A percentile compares a stretch with the other conserved stretches of the same genome.
Evolutionary conservation across 1,140 invertebrate species (phyloP).

Genomic region (Macrocentrus cingulum): DNA sequence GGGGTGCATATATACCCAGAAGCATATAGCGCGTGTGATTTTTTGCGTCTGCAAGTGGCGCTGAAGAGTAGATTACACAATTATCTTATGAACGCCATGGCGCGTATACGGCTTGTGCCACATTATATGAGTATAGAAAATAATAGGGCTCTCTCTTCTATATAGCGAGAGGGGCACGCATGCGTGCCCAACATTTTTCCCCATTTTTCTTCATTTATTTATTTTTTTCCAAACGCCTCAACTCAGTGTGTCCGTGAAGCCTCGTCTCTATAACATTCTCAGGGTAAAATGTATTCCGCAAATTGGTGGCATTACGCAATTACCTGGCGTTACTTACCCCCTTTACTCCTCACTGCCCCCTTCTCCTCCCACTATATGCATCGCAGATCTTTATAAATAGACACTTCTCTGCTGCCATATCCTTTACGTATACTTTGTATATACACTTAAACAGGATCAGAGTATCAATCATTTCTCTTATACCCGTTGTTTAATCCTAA

Average conservation of each 20-base stretch:
- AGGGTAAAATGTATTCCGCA: conserved; percentile 28
- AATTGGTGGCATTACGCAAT: conserved; percentile 48
- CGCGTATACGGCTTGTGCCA: conserved; percentile 35
- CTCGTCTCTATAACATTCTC: neutral
- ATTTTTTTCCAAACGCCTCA: neutral
- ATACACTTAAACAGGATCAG: neutral
- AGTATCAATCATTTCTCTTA: neutral
- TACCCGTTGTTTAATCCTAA: neutral
- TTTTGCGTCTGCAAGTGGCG: conserved; percentile 37
- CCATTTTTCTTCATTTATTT: neutral
- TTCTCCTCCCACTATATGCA: neutral
- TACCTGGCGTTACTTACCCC: conserved; percentile 29
- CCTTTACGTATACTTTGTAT: neutral
- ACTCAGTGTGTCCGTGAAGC: neutral
- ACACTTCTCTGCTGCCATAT: neutral
- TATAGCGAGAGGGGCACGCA: neutral
- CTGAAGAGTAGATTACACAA: conserved; percentile 38
- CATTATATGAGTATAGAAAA: conserved; percentile 18
- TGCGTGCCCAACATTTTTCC: conserved; percentile 4
- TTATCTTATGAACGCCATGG: conserved; percentile 48
- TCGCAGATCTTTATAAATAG: neutral
- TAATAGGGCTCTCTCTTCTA: too few species aligned
- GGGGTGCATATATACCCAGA: neutral
- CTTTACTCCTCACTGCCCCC: conserved; percentile 25
- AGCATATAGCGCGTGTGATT: neutral